Base-by-base conservation (phyloP, 2,888 invertebrate genomes). In the Galerucella pusilla region DNA sequence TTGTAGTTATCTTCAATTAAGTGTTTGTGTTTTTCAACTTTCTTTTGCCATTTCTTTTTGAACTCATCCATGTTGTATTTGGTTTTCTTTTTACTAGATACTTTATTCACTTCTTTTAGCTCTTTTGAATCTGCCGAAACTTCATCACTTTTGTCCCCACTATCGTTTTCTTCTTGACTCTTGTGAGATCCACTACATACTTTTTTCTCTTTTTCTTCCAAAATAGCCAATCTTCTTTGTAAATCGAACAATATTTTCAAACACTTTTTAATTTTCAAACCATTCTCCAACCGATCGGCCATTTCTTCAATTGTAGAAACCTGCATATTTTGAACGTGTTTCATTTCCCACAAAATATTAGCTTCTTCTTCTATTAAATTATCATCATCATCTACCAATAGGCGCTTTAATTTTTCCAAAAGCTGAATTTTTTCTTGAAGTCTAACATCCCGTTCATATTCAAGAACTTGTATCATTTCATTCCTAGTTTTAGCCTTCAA, bases 401-500 rank as follows among this genome's bases (percentile, higher is more conserved):
- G 87, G 86, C 86, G 89, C 88, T 83, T 88, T 86, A 80, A 88
- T 67, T 83, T 84, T 20, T 86, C 85, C 25, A 87, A 70, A 5
- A 85, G 71, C 11, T 79, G 69, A 54, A 86, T 81, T 64, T 83
- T 79, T 28, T 82, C 80, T 72, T 86, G 83, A 5, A 86, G 75
- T 59, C 88, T 88, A 49, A 86, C 85, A 73, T 90, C 89, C 81
- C 90, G 88, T 80, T 89, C 89, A 45, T 82, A 80, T 70, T 87
- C 86, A 73, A 90, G 87, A 77, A 89, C 89, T 70, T 89, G 88
- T n/a, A 90, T 86, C 16, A 91, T 89, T 75, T 90, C 90, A 85
- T 89, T 89, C 7, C 90, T 89, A 14, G 89, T 90, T 82, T 90
- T 90, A 71, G 90, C 90, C 81, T 90, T 89, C 65, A 90, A 89